phyloP scores from a whole-genome alignment of 2,113 vertebrate species.

The Spea multiplicata region DNA sequence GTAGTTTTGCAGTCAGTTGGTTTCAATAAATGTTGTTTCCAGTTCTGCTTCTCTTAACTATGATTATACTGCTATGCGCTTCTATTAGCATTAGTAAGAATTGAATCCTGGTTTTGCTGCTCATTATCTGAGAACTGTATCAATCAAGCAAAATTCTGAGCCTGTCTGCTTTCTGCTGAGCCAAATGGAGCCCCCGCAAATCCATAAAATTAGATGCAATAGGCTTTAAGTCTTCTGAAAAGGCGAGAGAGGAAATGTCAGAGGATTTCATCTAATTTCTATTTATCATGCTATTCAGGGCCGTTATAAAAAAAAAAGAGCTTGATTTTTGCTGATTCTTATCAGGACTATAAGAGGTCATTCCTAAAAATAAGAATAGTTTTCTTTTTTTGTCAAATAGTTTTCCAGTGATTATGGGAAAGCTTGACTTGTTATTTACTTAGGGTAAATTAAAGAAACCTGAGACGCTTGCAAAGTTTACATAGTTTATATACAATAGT shows the following conservation, averaged over 20 bases:
- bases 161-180: not conserved
- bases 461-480: not conserved
- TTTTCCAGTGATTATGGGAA: slow-evolving; percentile 29
- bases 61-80: not conserved
- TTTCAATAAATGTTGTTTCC: not conserved
- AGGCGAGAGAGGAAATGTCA: slow-evolving; percentile 29
- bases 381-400: slow-evolving; percentile 19
- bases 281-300: slow-evolving; percentile 27
- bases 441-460: slow-evolving; percentile 36
- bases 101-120: not conserved
- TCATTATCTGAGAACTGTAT: not conserved
- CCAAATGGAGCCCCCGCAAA: not conserved
- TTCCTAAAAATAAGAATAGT: slow-evolving; percentile 6
- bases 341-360: slow-evolving; percentile 22
- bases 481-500: not conserved
- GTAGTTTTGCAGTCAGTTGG: not conserved
- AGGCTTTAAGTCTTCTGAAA: not conserved
- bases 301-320: slow-evolving; percentile 21
- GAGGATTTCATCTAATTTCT: slow-evolving; percentile 18
- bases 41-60: not conserved
- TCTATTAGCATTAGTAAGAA: not conserved
- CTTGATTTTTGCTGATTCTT: slow-evolving; percentile 35
- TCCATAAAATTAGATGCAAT: slow-evolving; percentile 5
- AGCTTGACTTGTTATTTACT: slow-evolving; percentile 20
- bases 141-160: not conserved